Evolutionary conservation across 2,888 invertebrate species (phyloP).

Genomic region (Ptychoptera contaminata): DNA sequence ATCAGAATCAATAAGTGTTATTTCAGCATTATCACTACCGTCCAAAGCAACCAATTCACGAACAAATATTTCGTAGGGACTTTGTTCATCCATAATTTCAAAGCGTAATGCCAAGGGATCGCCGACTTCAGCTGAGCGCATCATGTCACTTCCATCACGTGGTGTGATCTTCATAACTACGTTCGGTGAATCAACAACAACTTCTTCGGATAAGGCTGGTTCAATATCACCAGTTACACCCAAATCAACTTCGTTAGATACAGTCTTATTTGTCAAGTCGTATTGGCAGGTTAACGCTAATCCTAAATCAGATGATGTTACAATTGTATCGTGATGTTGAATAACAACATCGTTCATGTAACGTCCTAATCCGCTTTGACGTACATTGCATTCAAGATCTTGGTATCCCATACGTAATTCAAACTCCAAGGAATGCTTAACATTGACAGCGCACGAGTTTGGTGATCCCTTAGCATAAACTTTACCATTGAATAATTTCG

Average conservation of each 20-base stretch:
- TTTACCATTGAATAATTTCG: slow-evolving; percentile 84
- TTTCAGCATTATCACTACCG: slow-evolving; percentile 83
- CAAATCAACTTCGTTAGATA: slow-evolving; percentile 80
- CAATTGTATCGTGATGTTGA: slow-evolving; percentile 90
- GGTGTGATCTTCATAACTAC: slow-evolving; percentile 88
- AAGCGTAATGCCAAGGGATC: slow-evolving; percentile 82
- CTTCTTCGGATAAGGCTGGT: slow-evolving; percentile 75
- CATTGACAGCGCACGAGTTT: slow-evolving; percentile 80
- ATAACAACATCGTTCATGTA: slow-evolving; percentile 87
- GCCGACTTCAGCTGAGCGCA: slow-evolving; percentile 80
- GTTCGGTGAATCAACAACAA: slow-evolving; percentile 85
- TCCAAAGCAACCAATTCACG: slow-evolving; percentile 90
- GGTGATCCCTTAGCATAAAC: slow-evolving; percentile 90
- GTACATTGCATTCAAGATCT: slow-evolving; percentile 83
- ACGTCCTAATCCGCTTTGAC: slow-evolving; percentile 72
- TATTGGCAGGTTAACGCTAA: slow-evolving; percentile 88
- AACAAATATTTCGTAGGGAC: slow-evolving; percentile 90
- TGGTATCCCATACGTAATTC: slow-evolving; percentile 84
- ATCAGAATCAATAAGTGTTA: slow-evolving; percentile 76
- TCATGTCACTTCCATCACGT: slow-evolving; percentile 65
- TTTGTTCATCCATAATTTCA: slow-evolving; percentile 82
- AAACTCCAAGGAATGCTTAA: slow-evolving; percentile 76
- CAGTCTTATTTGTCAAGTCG: slow-evolving; percentile 85
- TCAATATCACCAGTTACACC: slow-evolving; percentile 80
- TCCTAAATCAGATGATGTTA: slow-evolving; percentile 85